Evolutionary conservation across 2,797 vertebrate species (phyloP).

Genomic region (Trematomus bernacchii): DNA sequence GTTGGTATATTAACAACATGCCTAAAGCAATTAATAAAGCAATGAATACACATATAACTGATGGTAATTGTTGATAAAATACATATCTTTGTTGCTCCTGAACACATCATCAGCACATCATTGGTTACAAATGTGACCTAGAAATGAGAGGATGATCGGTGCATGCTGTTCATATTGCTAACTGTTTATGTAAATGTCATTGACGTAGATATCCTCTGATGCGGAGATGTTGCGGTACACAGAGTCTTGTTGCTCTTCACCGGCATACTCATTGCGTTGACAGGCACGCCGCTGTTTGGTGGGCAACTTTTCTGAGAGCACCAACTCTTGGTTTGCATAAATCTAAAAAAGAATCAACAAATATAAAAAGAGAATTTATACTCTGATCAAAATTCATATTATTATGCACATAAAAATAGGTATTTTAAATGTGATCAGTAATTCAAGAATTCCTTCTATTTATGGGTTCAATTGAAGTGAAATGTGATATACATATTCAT

Average conservation of each 20-base stretch:
- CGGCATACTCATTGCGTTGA: background rate
- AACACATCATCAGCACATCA: background rate
- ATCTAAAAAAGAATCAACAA: slow-evolving; percentile 27
- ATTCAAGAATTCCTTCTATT: background rate
- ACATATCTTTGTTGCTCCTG: too few species aligned
- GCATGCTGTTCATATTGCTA: background rate
- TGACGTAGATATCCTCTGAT: slow-evolving; percentile 19
- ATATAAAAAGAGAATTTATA: background rate
- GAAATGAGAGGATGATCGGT: background rate
- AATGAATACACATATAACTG: background rate
- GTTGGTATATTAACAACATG: background rate
- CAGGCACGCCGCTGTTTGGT: background rate
- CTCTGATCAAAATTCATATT: background rate
- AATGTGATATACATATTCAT: background rate
- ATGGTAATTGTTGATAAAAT: background rate
- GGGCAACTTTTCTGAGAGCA: rapidly evolving
- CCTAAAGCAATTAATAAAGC: background rate
- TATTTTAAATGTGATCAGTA: background rate
- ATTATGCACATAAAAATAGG: background rate
- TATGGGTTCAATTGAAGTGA: background rate
- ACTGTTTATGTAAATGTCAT: background rate
- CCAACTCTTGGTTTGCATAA: slow-evolving; percentile 15
- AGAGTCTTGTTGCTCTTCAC: slow-evolving; percentile 6
- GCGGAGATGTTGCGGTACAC: background rate
- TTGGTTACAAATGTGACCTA: background rate